Evolutionary conservation across 2,113 vertebrate species (phyloP).

Genomic region (Brachionichthys hirsutus): DNA sequence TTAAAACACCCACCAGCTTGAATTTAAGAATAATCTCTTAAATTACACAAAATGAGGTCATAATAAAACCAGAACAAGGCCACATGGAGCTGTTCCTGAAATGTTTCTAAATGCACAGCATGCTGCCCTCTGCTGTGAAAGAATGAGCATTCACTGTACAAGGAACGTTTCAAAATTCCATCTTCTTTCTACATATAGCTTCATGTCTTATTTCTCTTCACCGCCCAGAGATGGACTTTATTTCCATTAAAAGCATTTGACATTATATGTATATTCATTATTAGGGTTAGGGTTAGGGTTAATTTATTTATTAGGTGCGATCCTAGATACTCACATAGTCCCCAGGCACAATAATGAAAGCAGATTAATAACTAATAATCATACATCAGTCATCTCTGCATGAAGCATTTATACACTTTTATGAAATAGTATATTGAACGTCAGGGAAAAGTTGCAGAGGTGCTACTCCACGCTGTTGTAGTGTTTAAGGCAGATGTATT

Average conservation of each 20-base stretch:
- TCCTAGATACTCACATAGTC: too few relatives aligned
- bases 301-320: too few relatives aligned
- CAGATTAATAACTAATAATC: too few relatives aligned
- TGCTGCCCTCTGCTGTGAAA: too few relatives aligned
- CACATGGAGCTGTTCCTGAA: slow-evolving; percentile 51
- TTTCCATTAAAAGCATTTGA: background rate
- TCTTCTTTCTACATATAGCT: too few relatives aligned
- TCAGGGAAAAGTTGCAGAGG: slow-evolving; percentile 7
- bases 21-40: slow-evolving; percentile 32
- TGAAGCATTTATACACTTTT: background rate
- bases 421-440: background rate
- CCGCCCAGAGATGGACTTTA: too few relatives aligned
- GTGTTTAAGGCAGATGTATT: too few relatives aligned
- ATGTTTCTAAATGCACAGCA: too few relatives aligned
- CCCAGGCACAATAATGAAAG: too few relatives aligned
- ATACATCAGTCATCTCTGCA: background rate
- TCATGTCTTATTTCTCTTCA: too few relatives aligned
- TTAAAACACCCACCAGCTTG: slow-evolving; percentile 19
- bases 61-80: slow-evolving; percentile 44
- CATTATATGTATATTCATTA: too few relatives aligned
- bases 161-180: background rate
- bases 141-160: background rate
- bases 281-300: too few relatives aligned
- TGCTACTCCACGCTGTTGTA: background rate
- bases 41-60: slow-evolving; percentile 20